phyloP scores from a whole-genome alignment of 2,113 vertebrate species.

The Proteles cristata region DNA sequence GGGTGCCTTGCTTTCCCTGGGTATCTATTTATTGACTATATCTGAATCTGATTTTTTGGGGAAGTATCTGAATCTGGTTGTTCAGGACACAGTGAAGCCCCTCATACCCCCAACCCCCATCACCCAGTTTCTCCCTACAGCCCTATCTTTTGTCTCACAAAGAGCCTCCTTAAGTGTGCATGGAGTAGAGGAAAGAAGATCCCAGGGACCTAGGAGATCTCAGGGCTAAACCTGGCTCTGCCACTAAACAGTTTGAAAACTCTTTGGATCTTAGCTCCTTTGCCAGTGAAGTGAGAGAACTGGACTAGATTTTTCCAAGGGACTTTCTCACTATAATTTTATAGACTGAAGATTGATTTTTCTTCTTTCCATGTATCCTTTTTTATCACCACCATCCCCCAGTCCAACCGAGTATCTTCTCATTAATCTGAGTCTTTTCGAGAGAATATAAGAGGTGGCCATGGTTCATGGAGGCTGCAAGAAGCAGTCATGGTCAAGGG shows the following conservation, averaged over 20 bases:
- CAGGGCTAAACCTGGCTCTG: neutral
- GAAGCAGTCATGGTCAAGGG: neutral
- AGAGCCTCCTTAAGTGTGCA: neutral
- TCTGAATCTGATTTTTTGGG: neutral
- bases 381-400: neutral
- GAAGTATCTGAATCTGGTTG: neutral
- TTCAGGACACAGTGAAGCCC: neutral
- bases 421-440: neutral
- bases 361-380: neutral
- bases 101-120: rapidly evolving
- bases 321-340: neutral
- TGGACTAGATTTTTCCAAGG: neutral
- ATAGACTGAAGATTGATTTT: neutral
- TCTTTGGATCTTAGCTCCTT: neutral
- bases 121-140: neutral
- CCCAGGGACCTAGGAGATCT: neutral
- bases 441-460: neutral
- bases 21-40: neutral
- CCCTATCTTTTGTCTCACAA: neutral
- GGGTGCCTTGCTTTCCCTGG: neutral
- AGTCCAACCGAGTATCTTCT: neutral
- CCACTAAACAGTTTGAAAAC: neutral
- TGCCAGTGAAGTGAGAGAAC: neutral
- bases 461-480: neutral
- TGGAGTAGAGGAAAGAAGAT: neutral